Conservation (phyloP, 2,113 vertebrate genomes). For the Eidolon helvum region DNA sequence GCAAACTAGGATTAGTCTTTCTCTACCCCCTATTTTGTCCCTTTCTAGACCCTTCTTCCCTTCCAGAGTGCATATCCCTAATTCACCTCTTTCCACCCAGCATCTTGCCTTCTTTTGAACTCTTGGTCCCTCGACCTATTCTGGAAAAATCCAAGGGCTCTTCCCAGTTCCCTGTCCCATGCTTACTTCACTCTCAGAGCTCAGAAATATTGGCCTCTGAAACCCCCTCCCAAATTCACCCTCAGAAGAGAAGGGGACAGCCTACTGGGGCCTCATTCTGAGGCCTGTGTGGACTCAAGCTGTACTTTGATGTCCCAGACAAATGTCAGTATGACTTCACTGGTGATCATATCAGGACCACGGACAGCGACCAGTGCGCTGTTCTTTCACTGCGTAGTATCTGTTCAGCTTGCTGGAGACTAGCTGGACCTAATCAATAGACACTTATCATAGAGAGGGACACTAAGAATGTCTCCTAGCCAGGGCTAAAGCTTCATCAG, state of each 20-base stretch:
- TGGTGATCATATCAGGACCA: conserved; percentile 68
- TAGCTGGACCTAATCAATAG: background rate
- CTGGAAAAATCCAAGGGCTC: conserved; percentile 63
- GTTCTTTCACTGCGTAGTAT: rapidly evolving
- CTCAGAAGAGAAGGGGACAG: background rate
- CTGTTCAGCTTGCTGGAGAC: background rate
- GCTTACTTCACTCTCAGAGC: background rate
- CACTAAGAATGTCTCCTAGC: background rate
- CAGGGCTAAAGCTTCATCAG: background rate
- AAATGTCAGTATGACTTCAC: background rate
- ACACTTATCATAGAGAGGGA: background rate
- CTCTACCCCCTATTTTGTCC: background rate
- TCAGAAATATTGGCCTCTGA: background rate
- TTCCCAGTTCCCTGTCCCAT: background rate
- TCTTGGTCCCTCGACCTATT: background rate
- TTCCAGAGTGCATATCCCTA: background rate
- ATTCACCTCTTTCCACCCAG: background rate
- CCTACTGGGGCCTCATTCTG: background rate
- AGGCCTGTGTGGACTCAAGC: background rate
- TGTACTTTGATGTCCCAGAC: background rate
- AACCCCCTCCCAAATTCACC: background rate
- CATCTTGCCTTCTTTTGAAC: too few relatives aligned
- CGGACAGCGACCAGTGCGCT: conserved; percentile 7
- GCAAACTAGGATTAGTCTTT: conserved; percentile 6
- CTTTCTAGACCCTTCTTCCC: conserved; percentile 64